Percentiles rank a stretch among this genome's conserved stretches.
phyloP scores from a whole-genome alignment of 2,113 vertebrate species.

The Indicator indicator region DNA sequence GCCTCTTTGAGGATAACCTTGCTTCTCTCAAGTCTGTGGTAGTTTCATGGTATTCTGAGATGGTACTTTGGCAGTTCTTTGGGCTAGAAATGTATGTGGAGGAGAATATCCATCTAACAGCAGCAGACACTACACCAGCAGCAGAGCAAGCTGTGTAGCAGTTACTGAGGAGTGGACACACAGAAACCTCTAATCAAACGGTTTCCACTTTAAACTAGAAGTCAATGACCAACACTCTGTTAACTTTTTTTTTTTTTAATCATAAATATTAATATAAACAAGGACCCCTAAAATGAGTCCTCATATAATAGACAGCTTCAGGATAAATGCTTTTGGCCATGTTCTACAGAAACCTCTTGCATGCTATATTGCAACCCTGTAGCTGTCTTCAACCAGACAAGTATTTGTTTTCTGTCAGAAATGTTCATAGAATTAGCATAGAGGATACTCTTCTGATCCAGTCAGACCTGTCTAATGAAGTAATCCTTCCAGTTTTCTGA shows the following conservation, averaged over 20 bases:
- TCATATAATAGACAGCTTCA: not conserved
- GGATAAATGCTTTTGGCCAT: no score
- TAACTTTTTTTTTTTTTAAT: not conserved
- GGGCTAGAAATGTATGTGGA: not conserved
- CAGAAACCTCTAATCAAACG: not conserved
- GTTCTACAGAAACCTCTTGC: not conserved
- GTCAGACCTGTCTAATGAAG: not conserved
- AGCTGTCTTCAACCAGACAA: not conserved
- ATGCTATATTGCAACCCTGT: not conserved
- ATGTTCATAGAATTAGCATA: not conserved
- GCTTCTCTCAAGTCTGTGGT: not conserved
- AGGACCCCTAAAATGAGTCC: not conserved
- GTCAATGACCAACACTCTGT: not conserved
- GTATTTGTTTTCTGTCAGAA: fast-evolving
- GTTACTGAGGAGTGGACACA: not conserved
- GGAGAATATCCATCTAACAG: not conserved
- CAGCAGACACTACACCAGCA: not conserved
- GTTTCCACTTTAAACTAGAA: not conserved
- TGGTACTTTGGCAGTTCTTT: not conserved
- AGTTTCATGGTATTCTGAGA: not conserved
- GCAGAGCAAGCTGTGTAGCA: not conserved
- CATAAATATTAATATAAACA: not conserved
- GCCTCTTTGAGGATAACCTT: not conserved
- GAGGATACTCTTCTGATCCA: not conserved
- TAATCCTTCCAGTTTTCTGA: not conserved